These are phyloP conservation scores for Amblyraja radiata DNA, from an alignment of 2,797 vertebrate species.

Conservation along the genomic window DNA sequence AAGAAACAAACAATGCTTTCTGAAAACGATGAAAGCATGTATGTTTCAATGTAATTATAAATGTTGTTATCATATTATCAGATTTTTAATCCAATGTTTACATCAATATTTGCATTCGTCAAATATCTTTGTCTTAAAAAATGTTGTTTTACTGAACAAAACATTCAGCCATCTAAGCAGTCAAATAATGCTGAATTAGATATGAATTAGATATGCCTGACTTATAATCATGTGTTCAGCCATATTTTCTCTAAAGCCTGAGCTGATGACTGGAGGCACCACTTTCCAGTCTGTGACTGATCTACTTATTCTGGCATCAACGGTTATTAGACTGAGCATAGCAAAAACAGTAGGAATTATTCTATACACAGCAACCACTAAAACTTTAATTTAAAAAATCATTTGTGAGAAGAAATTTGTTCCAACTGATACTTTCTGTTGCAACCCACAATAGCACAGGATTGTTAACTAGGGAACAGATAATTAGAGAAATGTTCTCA, in stretches of 20 bases:
- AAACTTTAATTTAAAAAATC: conserved; percentile 7
- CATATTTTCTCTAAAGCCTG: too few relatives aligned
- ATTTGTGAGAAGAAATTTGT: background rate
- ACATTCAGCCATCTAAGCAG: background rate
- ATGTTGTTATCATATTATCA: background rate
- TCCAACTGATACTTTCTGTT: background rate
- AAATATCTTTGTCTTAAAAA: background rate
- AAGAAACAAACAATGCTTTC: background rate
- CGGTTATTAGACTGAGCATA: background rate
- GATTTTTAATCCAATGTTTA: background rate
- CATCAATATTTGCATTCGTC: background rate
- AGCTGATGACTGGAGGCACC: background rate
- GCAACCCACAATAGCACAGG: background rate
- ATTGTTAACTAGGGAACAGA: background rate
- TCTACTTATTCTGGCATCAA: background rate
- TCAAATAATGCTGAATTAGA: background rate
- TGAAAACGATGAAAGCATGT: background rate
- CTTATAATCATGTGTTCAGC: background rate
- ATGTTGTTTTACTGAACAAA: background rate
- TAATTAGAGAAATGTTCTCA: background rate
- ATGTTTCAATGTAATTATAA: background rate
- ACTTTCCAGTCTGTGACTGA: background rate
- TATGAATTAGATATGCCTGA: background rate
- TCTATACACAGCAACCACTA: background rate
- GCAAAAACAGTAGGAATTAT: background rate